Percentiles rank a stretch among this genome's conserved stretches.
Conservation (phyloP, 30 jellyfish, hydroid and myxozoan genomes). For the Rhopilema esculentum region DNA sequence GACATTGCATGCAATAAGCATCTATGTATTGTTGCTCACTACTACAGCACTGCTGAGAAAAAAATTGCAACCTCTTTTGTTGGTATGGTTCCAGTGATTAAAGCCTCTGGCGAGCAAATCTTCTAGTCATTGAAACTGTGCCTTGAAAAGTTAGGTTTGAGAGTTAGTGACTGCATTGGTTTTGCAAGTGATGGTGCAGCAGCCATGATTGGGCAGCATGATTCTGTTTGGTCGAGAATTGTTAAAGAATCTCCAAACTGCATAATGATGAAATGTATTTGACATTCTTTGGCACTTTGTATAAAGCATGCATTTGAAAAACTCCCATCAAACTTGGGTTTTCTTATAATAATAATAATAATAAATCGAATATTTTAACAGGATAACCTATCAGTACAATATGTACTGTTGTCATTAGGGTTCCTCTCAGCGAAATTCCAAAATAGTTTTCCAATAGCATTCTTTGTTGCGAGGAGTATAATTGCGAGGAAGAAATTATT, state of each 20-base stretch:
- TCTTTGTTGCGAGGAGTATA: slow-evolving; percentile 46
- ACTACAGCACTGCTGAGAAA: slow-evolving; percentile 7
- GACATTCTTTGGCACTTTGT: slow-evolving; percentile 70
- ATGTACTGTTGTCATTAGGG: slow-evolving; percentile 51
- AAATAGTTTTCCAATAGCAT: slow-evolving; percentile 46
- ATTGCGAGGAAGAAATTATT: slow-evolving; percentile 54
- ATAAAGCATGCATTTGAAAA: slow-evolving; percentile 26
- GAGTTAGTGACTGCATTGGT: slow-evolving; percentile 37
- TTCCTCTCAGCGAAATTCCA: slow-evolving; percentile 46
- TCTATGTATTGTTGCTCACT: slow-evolving; percentile 8
- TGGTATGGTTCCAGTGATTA: slow-evolving; percentile 33
- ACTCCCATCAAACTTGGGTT: slow-evolving; percentile 22
- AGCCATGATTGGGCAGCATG: slow-evolving; percentile 54
- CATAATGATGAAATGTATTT: slow-evolving; percentile 42
- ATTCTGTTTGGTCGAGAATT: slow-evolving; percentile 59
- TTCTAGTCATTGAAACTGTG: neutral
- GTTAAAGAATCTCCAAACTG: slow-evolving; percentile 43
- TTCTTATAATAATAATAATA: no score
- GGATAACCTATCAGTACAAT: no score
- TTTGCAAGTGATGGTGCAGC: slow-evolving; percentile 64
- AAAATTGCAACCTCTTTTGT: slow-evolving; percentile 10
- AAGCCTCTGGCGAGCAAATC: slow-evolving; percentile 3
- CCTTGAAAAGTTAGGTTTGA: slow-evolving; percentile 22
- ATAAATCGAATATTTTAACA: no score
- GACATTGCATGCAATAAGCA: slow-evolving; percentile 27